Evolutionary conservation across 2,113 vertebrate genomes (phyloP).

Genomic region (Pseudolaguvia tuberculata): DNA sequence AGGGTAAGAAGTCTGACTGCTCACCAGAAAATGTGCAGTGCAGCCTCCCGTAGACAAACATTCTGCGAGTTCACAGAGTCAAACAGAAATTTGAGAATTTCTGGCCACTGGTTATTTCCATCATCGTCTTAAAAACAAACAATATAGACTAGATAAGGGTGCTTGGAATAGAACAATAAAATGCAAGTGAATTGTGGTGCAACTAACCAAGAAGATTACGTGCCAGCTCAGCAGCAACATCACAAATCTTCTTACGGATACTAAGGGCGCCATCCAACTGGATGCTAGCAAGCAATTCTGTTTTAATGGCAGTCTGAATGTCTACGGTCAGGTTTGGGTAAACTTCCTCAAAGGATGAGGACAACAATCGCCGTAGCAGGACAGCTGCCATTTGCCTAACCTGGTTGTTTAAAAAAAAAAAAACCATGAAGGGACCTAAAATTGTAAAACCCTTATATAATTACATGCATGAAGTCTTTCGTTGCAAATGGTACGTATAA

Average conservation of each 20-base stretch:
- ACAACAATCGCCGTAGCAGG: conserved; percentile 87
- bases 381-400: conserved; percentile 96
- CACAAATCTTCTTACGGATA: conserved; percentile 94
- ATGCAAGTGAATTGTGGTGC: neutral
- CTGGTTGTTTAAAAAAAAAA: too few relatives aligned
- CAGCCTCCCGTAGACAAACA: conserved; percentile 84
- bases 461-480: too few relatives aligned
- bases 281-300: conserved; percentile 85
- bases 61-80: conserved; percentile 93
- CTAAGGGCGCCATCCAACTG: conserved; percentile 81
- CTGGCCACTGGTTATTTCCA: conserved; percentile 97
- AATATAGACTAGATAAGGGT: too few relatives aligned
- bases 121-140: conserved; percentile 78
- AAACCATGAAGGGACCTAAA: too few relatives aligned
- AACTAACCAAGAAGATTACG: conserved; percentile 89
- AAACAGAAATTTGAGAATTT: conserved; percentile 93
- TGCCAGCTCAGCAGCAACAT: conserved; percentile 90
- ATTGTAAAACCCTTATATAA: too few relatives aligned
- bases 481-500: too few relatives aligned
- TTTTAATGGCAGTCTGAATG: conserved; percentile 87
- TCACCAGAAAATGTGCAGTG: conserved; percentile 98
- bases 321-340: conserved; percentile 84
- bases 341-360: conserved; percentile 93
- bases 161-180: too few relatives aligned
- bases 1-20: neutral